Base-by-base conservation (phyloP, 2,113 vertebrate species). In the Cynocephalus volans region DNA sequence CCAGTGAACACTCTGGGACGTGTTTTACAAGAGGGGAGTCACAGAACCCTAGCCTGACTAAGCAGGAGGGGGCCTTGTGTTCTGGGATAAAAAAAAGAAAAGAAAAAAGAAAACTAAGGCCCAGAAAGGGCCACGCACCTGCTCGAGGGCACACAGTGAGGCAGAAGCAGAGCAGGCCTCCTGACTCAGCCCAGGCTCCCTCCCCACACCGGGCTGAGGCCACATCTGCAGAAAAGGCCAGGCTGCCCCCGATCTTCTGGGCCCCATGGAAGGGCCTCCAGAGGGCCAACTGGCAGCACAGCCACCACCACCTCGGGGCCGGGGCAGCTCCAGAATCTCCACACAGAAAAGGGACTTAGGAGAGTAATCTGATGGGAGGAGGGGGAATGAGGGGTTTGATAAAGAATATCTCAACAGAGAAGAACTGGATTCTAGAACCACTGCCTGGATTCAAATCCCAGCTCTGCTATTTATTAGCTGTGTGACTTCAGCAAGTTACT, bases 401-500 rank as follows among this genome's bases (percentile, higher is more conserved):
- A 67, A 64, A 80, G 64, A 50, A 48, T 26, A 56, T 10, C 80
- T 23, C 13, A 31, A 6, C 41, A 41, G 50, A 69, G 82, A 84
- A 85, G 41, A 73, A 56, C 69, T 41, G 13, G n/a, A 75, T 33
- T 65, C 77, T n/a, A 60, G 21, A 67, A 15, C 23, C 1, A 31
- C 19, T 9, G 8, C 24, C 41, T 33, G 3, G n/a, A 28, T 84
- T 76, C 93, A 76, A 24, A 80, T 67, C 69, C 56, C 82, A 80
- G 26, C 26, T 52, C 90, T 92, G 26, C 81, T 62, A 48, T 81
- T 75, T 84, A 58, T 52, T 67, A 96, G 77, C 77, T 64, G 21
- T 84, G 58, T 75, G 75, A 62, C 86, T 84, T 54, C 50, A 76
- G 26, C 48, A 86, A 79, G 31, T 69, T 23, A 45, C 56, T 79